Conservation (phyloP, 2,888 invertebrate genomes). For the Drosophila imparisetae region DNA sequence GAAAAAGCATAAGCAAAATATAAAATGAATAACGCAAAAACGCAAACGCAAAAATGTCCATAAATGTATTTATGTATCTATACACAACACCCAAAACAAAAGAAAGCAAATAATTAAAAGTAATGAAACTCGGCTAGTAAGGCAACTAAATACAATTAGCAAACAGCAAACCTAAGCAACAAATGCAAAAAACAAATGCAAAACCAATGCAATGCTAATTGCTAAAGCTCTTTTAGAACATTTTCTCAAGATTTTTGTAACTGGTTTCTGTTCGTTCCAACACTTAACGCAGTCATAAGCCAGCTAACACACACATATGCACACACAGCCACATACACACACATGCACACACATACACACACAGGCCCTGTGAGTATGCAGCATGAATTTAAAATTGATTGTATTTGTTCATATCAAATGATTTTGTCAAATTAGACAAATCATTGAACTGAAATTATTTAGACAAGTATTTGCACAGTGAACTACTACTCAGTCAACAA, state of each 20-base stretch:
- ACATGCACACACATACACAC: neutral
- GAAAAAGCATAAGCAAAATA: constrained; percentile 5
- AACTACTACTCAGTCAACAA: constrained; percentile 35
- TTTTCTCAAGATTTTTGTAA: constrained; percentile 57
- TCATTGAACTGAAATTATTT: constrained; percentile 40
- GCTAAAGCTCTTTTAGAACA: constrained; percentile 58
- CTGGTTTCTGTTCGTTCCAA: constrained; percentile 37
- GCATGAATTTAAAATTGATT: constrained; percentile 13
- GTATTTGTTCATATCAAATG: constrained; percentile 48
- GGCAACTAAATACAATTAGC: constrained; percentile 45
- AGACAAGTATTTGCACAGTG: constrained; percentile 26
- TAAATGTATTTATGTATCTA: constrained; percentile 81
- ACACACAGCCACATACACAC: constrained; percentile 3
- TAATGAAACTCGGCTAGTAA: constrained; percentile 58
- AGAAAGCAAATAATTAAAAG: constrained; percentile 27
- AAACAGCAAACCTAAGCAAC: constrained; percentile 35
- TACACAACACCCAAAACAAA: constrained; percentile 63
- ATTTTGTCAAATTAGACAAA: constrained; percentile 40
- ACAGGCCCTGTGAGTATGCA: constrained; percentile 23
- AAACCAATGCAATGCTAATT: constrained; percentile 24
- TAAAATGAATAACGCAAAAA: constrained; percentile 35
- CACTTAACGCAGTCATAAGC: constrained; percentile 19
- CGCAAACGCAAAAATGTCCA: constrained; percentile 71
- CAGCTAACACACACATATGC: constrained; percentile 7
- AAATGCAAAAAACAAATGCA: constrained; percentile 39